Evolutionary conservation across 2,888 invertebrate species (phyloP).

Genomic region (Halictus ligatus): DNA sequence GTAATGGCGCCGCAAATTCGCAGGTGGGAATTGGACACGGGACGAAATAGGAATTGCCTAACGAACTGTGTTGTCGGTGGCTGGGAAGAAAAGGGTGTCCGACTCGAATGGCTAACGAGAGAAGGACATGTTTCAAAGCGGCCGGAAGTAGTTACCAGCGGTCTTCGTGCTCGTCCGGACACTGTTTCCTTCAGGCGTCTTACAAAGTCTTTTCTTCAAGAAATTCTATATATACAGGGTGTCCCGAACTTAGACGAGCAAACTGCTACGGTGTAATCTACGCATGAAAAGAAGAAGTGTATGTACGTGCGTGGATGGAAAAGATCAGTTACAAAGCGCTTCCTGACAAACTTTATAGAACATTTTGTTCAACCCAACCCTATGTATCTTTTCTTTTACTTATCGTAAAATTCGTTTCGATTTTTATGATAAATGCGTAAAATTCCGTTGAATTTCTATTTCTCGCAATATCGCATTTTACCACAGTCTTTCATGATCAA

Average conservation of each 20-base stretch:
- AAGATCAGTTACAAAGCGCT: too few species aligned
- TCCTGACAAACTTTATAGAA: too few species aligned
- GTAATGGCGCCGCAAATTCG: constrained; percentile 59
- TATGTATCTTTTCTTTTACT: too few species aligned
- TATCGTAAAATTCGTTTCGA: too few species aligned
- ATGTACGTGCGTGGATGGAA: too few species aligned
- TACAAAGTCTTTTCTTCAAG: constrained; percentile 49
- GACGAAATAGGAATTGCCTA: constrained; percentile 78
- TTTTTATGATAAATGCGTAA: too few species aligned
- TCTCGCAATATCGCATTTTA: too few species aligned
- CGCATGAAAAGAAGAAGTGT: too few species aligned
- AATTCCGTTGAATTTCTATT: too few species aligned
- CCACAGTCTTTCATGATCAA: too few species aligned
- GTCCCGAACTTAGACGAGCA: not conserved
- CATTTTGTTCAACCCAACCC: too few species aligned
- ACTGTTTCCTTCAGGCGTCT: constrained; percentile 40
- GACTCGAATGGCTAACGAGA: constrained; percentile 71
- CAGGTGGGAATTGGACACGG: constrained; percentile 66
- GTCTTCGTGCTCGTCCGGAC: constrained; percentile 57
- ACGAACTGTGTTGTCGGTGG: constrained; percentile 77
- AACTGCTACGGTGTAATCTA: not conserved
- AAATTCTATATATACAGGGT: constrained; percentile 9
- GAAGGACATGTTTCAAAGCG: constrained; percentile 64
- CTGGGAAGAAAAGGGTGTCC: constrained; percentile 61
- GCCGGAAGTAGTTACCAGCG: constrained; percentile 70